Evolutionary conservation across 2,797 vertebrate species (phyloP).

Genomic region (Sebastes alutus): DNA sequence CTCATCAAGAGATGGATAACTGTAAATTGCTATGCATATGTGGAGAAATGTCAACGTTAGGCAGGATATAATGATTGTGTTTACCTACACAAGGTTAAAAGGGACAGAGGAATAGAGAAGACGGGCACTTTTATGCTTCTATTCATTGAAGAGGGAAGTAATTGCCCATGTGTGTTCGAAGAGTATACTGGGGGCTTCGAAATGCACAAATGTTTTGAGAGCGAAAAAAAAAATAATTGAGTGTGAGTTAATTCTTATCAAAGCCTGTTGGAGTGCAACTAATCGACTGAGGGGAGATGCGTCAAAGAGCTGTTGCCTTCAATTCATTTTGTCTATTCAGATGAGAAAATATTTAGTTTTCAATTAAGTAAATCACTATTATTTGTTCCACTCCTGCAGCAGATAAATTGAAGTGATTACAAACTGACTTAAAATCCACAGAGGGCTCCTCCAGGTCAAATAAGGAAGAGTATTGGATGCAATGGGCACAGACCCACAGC

Average conservation of each 20-base stretch:
- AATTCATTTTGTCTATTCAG: constrained; percentile 82
- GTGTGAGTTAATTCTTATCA: constrained; percentile 85
- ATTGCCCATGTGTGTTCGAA: constrained; percentile 72
- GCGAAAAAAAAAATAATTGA: constrained; percentile 75
- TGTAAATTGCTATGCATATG: background rate
- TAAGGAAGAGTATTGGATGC: constrained; percentile 36
- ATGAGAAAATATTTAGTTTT: constrained; percentile 85
- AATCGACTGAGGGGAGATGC: constrained; percentile 80
- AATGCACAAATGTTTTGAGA: constrained; percentile 75
- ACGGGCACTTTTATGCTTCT: constrained; percentile 55
- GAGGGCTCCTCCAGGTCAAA: constrained; percentile 61
- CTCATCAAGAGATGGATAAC: constrained; percentile 2
- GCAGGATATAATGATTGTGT: constrained; percentile 16
- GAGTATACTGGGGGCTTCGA: constrained; percentile 63
- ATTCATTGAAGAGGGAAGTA: constrained; percentile 63
- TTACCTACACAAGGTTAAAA: constrained; percentile 25
- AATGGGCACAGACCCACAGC: constrained; percentile 34
- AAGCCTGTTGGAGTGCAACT: constrained; percentile 84
- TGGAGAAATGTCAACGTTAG: constrained; percentile 1
- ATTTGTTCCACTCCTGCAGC: constrained; percentile 80
- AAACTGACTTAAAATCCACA: constrained; percentile 67
- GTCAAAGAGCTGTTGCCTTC: constrained; percentile 76
- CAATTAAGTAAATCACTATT: constrained; percentile 84
- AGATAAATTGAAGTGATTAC: constrained; percentile 80
- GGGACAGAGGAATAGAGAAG: constrained; percentile 34